Evolutionary conservation across 2,888 invertebrate genomes (phyloP).

Genomic region (Pristionchus mayeri): DNA sequence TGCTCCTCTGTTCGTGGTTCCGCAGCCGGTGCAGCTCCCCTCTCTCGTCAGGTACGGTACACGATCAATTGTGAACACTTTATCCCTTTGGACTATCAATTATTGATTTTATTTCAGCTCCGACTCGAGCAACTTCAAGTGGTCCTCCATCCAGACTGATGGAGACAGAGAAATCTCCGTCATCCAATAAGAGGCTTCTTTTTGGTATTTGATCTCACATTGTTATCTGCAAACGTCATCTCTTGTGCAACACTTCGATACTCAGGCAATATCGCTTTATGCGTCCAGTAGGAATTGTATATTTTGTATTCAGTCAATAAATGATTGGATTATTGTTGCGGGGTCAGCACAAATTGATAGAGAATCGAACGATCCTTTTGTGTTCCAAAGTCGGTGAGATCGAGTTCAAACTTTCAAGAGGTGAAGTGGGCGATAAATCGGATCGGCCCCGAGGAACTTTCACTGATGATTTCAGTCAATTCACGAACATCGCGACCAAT

Average conservation of each 20-base stretch:
- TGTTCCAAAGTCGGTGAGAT: slow-evolving; percentile 26
- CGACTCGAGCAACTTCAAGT: neutral
- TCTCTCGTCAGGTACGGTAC: neutral
- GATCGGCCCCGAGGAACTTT: neutral
- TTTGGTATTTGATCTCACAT: slow-evolving; percentile 30
- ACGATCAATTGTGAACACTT: neutral
- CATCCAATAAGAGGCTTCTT: slow-evolving; percentile 6
- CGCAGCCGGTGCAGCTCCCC: neutral
- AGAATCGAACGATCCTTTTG: neutral
- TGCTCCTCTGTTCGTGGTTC: slow-evolving; percentile 5
- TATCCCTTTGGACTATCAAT: neutral
- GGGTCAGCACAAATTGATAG: neutral
- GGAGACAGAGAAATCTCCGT: slow-evolving; percentile 5
- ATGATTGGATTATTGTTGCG: neutral
- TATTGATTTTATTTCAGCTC: neutral
- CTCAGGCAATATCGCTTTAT: slow-evolving; percentile 24
- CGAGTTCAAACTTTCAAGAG: slow-evolving; percentile 29
- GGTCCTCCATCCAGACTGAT: neutral
- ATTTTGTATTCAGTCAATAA: neutral
- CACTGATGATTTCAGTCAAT: neutral
- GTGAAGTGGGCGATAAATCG: neutral
- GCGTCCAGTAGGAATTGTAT: neutral
- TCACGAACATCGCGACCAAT: neutral
- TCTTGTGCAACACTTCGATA: neutral
- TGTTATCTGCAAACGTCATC: neutral